These are phyloP conservation scores for Oncorhynchus masou DNA, from an alignment of 2,113 vertebrate genomes.

Conservation along the genomic window DNA sequence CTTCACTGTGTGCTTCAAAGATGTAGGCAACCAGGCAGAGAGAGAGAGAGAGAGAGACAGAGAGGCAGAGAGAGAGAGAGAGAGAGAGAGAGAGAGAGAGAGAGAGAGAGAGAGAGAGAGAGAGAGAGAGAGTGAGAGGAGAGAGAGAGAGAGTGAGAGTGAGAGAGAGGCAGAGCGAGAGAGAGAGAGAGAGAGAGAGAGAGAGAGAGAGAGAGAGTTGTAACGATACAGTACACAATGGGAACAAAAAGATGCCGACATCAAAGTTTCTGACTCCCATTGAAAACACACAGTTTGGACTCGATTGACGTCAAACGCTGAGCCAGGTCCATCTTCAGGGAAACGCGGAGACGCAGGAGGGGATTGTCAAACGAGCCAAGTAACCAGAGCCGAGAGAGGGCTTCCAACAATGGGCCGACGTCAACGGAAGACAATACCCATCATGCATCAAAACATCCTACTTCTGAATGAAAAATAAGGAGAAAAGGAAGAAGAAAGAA, in stretches of 20 bases:
- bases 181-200: no score
- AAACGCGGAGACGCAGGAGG: conserved; percentile 15
- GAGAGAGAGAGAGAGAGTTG: no score
- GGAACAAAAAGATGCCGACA: conserved; percentile 56
- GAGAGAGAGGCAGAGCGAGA: no score
- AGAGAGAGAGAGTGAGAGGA: no score
- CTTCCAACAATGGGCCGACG: neutral
- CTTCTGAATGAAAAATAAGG: neutral
- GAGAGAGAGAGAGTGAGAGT: no score
- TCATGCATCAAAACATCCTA: conserved; percentile 28
- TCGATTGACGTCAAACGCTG: conserved; percentile 1
- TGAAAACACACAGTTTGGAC: conserved; percentile 21
- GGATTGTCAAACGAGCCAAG: conserved; percentile 5
- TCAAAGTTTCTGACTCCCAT: conserved; percentile 48
- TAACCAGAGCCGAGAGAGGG: neutral
- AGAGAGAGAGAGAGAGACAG: no score
- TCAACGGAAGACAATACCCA: conserved; percentile 14
- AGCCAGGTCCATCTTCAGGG: conserved; percentile 19
- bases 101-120: no score
- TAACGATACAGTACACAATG: neutral
- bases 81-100: no score
- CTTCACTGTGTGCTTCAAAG: neutral
- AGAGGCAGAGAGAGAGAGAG: no score
- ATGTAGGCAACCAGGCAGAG: conserved; percentile 10
- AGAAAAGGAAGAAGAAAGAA: neutral